Evolutionary conservation across 2,888 invertebrate species (phyloP), one percentile per base, ranked within the genome.

Genomic region (Dione juno): DNA sequence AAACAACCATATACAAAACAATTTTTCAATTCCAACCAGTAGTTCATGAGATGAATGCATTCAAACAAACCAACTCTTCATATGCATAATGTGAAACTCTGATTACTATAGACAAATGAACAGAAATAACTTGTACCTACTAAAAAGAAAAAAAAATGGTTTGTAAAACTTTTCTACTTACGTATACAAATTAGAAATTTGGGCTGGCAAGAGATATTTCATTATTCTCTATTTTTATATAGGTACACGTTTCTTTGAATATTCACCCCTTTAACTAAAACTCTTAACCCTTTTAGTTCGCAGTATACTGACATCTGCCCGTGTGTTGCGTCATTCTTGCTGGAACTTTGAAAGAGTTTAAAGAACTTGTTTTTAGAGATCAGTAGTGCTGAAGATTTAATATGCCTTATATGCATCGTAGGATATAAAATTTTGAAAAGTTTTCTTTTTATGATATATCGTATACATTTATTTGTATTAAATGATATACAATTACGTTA

Each of bases 291-390:
- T 28, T 21, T 61, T 9, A 11, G 61, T 61, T 28, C 43, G 16
- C 59, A 13, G 28, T n/a, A 5, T n/a, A 59, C 41, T n/a, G 28
- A 61, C 61, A 61, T 61, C 45, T 61, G 45, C 21, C 45, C 61
- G 28, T 45, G 65, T 58, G 48, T 68, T 68, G 52, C 50, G 28
- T 63, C 54, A 59, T 43, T 48, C 57, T 57, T 72, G 66, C 40
- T 52, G 69, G 57, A 64, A 52, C 35, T n/a, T n/a, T 67, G 19
- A 45, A 19, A 58, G 48, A 58, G 40, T 16, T 45, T 35, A 43
- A 43, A 43, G 67, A 43, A 67, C 67, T 43, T 11, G 61, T 72
- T 69, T 66, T 61, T 72, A 69, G 72, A 65, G 69, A 50, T 72
- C 72, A 35, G 21, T 35, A 35, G 43, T 9, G 45, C 43, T 61